Conservation (phyloP, 30 jellyfish, hydroid and myxozoan species). For the Cassiopea andromeda region DNA sequence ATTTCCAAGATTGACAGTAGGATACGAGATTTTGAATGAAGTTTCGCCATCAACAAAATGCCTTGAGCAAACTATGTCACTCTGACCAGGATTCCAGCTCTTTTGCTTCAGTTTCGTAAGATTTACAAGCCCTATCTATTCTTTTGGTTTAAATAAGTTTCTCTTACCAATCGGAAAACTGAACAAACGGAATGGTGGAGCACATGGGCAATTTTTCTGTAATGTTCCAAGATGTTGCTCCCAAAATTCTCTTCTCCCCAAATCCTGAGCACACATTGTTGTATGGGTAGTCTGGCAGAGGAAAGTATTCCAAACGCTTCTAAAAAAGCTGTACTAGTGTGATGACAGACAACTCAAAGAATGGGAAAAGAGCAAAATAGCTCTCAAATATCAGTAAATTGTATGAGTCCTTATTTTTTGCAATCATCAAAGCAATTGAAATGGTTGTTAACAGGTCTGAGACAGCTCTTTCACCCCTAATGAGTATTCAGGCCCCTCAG, state of each 20-base stretch:
- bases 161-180: background rate
- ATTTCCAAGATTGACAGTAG: slow-evolving; percentile 33
- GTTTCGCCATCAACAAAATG: slow-evolving; percentile 58
- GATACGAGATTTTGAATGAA: slow-evolving; percentile 31
- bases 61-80: slow-evolving; percentile 62
- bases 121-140: slow-evolving; percentile 26
- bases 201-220: slow-evolving; percentile 14
- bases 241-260: slow-evolving; percentile 4
- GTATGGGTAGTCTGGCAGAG: background rate
- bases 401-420: background rate
- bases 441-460: background rate
- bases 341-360: slow-evolving; percentile 10
- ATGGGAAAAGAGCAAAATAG: background rate
- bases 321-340: slow-evolving; percentile 19
- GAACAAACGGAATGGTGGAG: slow-evolving; percentile 3
- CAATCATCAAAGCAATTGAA: background rate
- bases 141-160: slow-evolving; percentile 19
- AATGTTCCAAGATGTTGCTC: background rate
- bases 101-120: background rate
- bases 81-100: slow-evolving; percentile 66
- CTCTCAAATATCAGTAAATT: background rate
- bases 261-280: slow-evolving; percentile 5
- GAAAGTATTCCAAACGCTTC: background rate
- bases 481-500: background rate
- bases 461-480: background rate